phyloP scores from a whole-genome alignment of 2,888 invertebrate species.

The Lissocephala sabroskyi region DNA sequence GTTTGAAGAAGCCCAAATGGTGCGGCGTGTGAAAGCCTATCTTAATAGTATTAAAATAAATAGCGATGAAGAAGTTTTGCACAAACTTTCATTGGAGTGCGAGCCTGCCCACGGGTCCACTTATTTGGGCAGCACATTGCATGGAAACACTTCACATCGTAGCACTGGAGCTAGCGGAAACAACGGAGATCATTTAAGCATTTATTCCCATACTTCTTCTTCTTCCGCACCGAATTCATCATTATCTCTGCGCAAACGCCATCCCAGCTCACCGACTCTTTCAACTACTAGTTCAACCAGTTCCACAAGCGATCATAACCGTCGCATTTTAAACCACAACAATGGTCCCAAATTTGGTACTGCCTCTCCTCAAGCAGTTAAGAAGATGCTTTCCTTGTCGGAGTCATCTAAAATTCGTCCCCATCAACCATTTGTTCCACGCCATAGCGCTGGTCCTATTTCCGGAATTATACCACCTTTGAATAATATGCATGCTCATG shows the following conservation, averaged over 20 bases:
- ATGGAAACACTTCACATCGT: conserved; percentile 48
- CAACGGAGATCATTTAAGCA: conserved; percentile 73
- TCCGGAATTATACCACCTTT: conserved; percentile 75
- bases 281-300: conserved; percentile 94
- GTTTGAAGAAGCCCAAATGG: conserved; percentile 99
- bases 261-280: conserved; percentile 94
- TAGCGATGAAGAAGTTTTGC: conserved; percentile 91
- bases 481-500: conserved; percentile 62
- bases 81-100: conserved; percentile 91
- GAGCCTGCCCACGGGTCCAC: conserved; percentile 76
- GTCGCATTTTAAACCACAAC: conserved; percentile 57
- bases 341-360: conserved; percentile 81
- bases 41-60: conserved; percentile 89
- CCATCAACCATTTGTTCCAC: conserved; percentile 80
- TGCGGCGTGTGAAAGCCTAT: conserved; percentile 96
- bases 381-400: conserved; percentile 93
- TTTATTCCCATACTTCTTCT: conserved; percentile 71
- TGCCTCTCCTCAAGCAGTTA: conserved; percentile 96
- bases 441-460: conserved; percentile 75
- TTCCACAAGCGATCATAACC: conserved; percentile 76
- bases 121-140: conserved; percentile 57
- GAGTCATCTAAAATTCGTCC: conserved; percentile 91
- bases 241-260: conserved; percentile 80
- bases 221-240: conserved; percentile 74
- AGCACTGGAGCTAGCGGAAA: conserved; percentile 45